These are phyloP conservation scores for Temnothorax rugatulus DNA, from an alignment of 2,888 invertebrate genomes.

Conservation along the genomic window DNA sequence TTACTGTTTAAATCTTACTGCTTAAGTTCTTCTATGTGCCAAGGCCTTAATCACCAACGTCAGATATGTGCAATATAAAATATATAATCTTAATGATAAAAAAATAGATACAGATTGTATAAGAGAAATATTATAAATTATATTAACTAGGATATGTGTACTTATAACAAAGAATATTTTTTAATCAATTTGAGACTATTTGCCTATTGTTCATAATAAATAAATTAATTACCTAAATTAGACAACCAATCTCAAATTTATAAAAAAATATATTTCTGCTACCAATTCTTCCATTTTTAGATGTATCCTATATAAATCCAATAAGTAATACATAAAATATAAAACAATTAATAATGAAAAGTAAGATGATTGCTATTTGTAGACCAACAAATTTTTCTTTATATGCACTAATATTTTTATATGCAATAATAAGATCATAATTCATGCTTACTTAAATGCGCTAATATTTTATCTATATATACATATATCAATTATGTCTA, in stretches of 20 bases:
- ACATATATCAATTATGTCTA: constrained; percentile 4
- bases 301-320: neutral
- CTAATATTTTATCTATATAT: constrained; percentile 55
- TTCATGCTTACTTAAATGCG: constrained; percentile 66
- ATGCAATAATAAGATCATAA: neutral
- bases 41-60: neutral
- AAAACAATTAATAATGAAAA: constrained; percentile 14
- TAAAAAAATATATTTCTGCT: neutral
- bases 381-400: neutral
- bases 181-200: neutral
- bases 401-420: neutral
- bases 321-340: constrained; percentile 11
- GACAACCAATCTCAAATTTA: neutral
- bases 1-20: no score
- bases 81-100: constrained; percentile 17
- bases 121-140: constrained; percentile 5
- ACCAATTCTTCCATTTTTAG: neutral
- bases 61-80: constrained; percentile 18
- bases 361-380: constrained; percentile 11
- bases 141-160: constrained; percentile 2
- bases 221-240: neutral
- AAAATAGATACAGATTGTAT: neutral
- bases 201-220: constrained; percentile 13
- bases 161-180: constrained; percentile 8
- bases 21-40: no score